A percentile compares a stretch with the other conserved stretches of the same genome.
Evolutionary conservation across 1,140 invertebrate species (phyloP).

Genomic region (Argopecten irradians): DNA sequence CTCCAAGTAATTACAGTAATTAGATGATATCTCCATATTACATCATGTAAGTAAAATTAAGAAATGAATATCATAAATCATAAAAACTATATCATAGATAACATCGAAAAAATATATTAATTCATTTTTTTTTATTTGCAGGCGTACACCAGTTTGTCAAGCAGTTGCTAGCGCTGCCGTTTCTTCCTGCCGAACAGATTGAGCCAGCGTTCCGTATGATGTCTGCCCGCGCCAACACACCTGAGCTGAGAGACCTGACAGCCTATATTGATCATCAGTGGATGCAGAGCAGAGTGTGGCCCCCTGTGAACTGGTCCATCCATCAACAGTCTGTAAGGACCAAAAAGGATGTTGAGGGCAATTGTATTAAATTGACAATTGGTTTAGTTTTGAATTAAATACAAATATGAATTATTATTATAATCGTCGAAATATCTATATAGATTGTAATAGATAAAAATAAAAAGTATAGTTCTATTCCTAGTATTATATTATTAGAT

Average conservation of each 20-base stretch:
- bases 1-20: too few relatives aligned
- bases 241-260: neutral
- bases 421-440: too few relatives aligned
- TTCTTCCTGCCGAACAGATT: neutral
- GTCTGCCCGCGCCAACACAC: neutral
- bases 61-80: neutral
- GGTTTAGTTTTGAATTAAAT: too few relatives aligned
- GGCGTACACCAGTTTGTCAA: neutral
- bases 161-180: neutral
- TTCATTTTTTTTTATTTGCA: neutral
- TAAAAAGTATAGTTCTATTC: too few relatives aligned
- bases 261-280: neutral
- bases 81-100: neutral
- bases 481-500: too few relatives aligned
- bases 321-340: slow-evolving; percentile 29
- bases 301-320: slow-evolving; percentile 25
- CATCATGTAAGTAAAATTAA: neutral
- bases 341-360: slow-evolving; percentile 42
- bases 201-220: neutral
- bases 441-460: too few relatives aligned
- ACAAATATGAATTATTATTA: too few relatives aligned
- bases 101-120: neutral
- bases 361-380: too few relatives aligned
- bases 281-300: slow-evolving; percentile 24
- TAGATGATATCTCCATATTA: neutral